Base-by-base conservation (phyloP, 2,888 invertebrate species). In the Hofmannophila pseudospretella region DNA sequence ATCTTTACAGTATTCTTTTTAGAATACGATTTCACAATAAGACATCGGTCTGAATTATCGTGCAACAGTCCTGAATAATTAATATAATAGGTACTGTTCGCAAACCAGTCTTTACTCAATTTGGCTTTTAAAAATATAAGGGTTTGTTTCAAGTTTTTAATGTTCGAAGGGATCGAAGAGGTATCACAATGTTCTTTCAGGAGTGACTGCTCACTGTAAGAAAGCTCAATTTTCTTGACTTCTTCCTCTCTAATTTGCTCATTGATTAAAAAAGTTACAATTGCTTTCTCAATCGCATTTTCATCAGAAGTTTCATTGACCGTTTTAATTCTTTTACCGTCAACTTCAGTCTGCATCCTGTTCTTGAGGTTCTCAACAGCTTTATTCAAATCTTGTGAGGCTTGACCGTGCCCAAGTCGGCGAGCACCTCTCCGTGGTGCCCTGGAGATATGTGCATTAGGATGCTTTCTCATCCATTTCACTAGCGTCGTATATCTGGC, bases 401-500 rank as follows among this genome's bases (percentile, higher is more conserved):
- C 38, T 25, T 58, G 58, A 13, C 45, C 49, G n/a, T 47, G 51
- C 2, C 36, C 29, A 0, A 55, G 27, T 1, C 47, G 42, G 0
- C 43, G 58, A 42, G 34, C 45, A 10, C 32, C 46, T 37, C 67
- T 51, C 30, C 72, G 55, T 1, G 65, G 71, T 46, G 66, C 64
- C 4, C 56, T 44, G 3, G 42, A 36, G 1, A 73, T 19, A 4
- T 48, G 45, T 3, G 34, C 34, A 3, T 64, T 36, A 2, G 82
- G 85, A 62, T 86, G 48, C 27, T 67, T 66, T 13, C 67, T 52
- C 1, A 88, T 51, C 58, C 74, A 86, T 25, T 64, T 67, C 26
- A 67, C 52, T 3, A 89, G 75, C 0, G 80, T 74, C 0, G 51
- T 30, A 45, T 85, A 88, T 3, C 91, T 80, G 34, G 89, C 89